Evolutionary conservation across 2,113 vertebrate species (phyloP).

Genomic region (Probosciger aterrimus): DNA sequence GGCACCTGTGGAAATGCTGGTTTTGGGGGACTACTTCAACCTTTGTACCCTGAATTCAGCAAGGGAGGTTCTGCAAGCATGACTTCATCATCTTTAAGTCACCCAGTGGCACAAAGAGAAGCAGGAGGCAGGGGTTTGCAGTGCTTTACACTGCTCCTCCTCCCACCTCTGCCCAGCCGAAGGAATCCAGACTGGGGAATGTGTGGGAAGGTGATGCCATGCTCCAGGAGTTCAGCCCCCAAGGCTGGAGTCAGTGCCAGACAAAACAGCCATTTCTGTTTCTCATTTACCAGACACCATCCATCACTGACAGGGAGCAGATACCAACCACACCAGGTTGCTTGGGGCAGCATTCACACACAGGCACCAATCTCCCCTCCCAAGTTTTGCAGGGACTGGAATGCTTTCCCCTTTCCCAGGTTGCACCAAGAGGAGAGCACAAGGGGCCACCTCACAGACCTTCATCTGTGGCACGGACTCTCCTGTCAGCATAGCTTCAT

Average conservation of each 20-base stretch:
- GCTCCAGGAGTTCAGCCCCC: not conserved
- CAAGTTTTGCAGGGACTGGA: not conserved
- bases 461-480: constrained; percentile 98
- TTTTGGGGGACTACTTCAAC: not conserved
- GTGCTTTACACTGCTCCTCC: not conserved
- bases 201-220: not conserved
- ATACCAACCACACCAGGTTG: not conserved
- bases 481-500: constrained; percentile 96
- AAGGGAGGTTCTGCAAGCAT: not conserved
- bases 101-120: not conserved
- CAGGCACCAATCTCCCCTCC: accelerated
- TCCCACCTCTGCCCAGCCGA: not conserved
- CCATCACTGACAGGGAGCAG: not conserved
- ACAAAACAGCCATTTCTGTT: not conserved
- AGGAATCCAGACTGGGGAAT: not conserved
- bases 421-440: accelerated
- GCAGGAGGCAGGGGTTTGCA: not conserved
- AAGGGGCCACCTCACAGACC: constrained; percentile 47
- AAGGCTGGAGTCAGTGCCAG: not conserved
- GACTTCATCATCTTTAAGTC: not conserved
- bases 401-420: not conserved
- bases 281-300: not conserved
- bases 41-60: not conserved
- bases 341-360: not conserved
- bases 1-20: not conserved